phyloP scores from a whole-genome alignment of 2,888 invertebrate genomes.

The Autographa gamma region DNA sequence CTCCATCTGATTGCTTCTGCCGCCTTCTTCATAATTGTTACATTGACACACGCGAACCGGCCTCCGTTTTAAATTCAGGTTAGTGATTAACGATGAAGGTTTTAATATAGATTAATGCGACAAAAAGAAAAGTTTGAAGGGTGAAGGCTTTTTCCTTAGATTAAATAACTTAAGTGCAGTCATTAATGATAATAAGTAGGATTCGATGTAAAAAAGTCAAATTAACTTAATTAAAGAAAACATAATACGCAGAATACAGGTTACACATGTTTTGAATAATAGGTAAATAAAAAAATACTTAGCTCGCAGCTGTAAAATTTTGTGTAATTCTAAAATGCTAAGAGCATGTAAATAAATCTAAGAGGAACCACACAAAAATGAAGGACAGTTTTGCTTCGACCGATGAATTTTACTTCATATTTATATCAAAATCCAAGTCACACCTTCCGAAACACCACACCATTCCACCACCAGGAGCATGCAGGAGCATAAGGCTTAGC shows the following conservation, averaged over 20 bases:
- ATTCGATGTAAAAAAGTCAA: too few relatives aligned
- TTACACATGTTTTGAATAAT: too few relatives aligned
- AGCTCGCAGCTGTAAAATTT: too few relatives aligned
- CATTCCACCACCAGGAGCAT: not conserved
- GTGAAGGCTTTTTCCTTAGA: not conserved
- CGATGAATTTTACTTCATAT: not conserved
- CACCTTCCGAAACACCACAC: not conserved
- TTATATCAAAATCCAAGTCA: not conserved
- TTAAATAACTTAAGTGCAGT: not conserved
- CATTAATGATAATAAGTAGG: too few relatives aligned
- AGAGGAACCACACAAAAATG: not conserved
- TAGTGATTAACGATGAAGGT: not conserved
- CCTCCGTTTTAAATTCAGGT: not conserved
- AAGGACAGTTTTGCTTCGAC: not conserved
- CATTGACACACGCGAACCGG: not conserved
- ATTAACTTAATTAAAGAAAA: too few relatives aligned
- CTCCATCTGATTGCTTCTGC: constrained; percentile 34
- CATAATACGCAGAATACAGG: too few relatives aligned
- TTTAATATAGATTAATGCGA: not conserved
- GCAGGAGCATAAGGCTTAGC: not conserved
- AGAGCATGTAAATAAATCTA: too few relatives aligned
- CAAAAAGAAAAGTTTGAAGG: not conserved
- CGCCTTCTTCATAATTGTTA: constrained; percentile 10
- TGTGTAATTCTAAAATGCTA: too few relatives aligned
- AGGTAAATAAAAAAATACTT: too few relatives aligned